These are phyloP conservation scores for Pollicipes pollicipes DNA, from an alignment of 1,140 invertebrate genomes.

Conservation along the genomic window DNA sequence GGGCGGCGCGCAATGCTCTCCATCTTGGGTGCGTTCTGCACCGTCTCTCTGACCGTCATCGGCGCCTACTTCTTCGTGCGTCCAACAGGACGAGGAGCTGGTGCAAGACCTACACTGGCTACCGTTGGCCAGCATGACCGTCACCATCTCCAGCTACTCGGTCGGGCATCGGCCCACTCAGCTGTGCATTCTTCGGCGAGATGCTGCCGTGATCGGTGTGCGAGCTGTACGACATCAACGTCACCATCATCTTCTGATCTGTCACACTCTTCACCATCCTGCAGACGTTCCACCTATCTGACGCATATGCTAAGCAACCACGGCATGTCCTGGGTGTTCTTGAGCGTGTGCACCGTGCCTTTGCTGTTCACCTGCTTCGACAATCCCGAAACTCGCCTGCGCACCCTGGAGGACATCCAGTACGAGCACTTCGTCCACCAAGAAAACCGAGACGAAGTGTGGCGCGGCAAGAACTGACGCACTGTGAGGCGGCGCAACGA, in stretches of 20 bases:
- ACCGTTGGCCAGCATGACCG: not conserved
- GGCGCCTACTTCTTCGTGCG: not conserved
- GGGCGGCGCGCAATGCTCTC: not conserved
- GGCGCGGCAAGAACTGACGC: too few species aligned
- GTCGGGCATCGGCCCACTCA: not conserved
- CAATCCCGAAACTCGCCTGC: not conserved
- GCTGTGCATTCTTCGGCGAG: not conserved
- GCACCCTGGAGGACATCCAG: conserved; percentile 36
- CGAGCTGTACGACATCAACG: not conserved
- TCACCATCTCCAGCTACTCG: not conserved
- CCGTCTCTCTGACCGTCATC: not conserved
- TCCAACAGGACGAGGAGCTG: not conserved
- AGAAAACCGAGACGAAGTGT: too few species aligned
- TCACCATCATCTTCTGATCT: not conserved
- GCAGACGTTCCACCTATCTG: not conserved
- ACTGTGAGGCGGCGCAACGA: too few species aligned
- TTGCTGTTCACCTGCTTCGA: not conserved
- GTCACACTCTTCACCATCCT: not conserved
- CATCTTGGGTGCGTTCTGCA: not conserved
- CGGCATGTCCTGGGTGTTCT: not conserved
- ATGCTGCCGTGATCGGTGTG: not conserved
- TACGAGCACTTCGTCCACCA: not conserved
- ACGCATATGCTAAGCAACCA: not conserved
- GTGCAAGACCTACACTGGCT: not conserved
- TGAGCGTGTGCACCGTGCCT: not conserved